Percentiles rank a stretch among this genome's conserved stretches.
These are phyloP conservation scores for Globia sparganii DNA, from an alignment of 2,888 invertebrate species.

Conservation along the genomic window DNA sequence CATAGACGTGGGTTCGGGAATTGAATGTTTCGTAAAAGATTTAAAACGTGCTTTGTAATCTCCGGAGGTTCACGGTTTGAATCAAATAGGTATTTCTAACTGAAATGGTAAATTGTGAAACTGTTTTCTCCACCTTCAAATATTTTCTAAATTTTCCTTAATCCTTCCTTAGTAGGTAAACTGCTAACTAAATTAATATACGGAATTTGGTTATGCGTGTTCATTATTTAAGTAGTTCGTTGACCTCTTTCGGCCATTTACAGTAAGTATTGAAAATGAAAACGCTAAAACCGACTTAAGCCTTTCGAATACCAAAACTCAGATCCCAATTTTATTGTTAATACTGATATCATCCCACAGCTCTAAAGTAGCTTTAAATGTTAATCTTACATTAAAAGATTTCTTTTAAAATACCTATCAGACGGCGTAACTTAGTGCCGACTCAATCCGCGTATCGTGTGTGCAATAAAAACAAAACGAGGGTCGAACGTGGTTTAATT, in stretches of 20 bases:
- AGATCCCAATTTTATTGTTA: slow-evolving; percentile 35
- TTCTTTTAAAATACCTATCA: slow-evolving; percentile 67
- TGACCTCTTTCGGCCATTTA: slow-evolving; percentile 22
- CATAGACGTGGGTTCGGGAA: slow-evolving; percentile 68
- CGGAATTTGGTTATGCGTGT: slow-evolving; percentile 10
- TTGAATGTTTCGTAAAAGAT: slow-evolving; percentile 71
- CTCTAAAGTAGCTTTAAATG: slow-evolving; percentile 49
- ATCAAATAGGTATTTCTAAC: slow-evolving; percentile 37
- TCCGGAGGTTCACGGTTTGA: slow-evolving; percentile 49
- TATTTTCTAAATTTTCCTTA: slow-evolving; percentile 9
- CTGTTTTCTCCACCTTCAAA: background rate
- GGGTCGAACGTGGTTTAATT: slow-evolving; percentile 79
- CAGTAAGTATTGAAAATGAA: slow-evolving; percentile 22
- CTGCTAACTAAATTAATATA: slow-evolving; percentile 25
- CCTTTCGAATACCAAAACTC: slow-evolving; percentile 32
- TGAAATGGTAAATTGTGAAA: slow-evolving; percentile 13
- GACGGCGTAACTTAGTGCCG: slow-evolving; percentile 64
- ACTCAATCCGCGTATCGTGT: slow-evolving; percentile 73
- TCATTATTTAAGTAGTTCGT: slow-evolving; percentile 32
- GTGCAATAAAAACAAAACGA: slow-evolving; percentile 76
- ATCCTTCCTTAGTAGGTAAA: slow-evolving; percentile 6
- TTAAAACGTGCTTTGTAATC: slow-evolving; percentile 67
- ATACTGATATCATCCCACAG: slow-evolving; percentile 44
- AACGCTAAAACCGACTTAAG: slow-evolving; percentile 25
- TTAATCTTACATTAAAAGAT: slow-evolving; percentile 52